A percentile compares a stretch with the other conserved stretches of the same genome.
These are phyloP conservation scores for Acipenser ruthenus DNA, from an alignment of 2,797 vertebrate species.

Conservation along the genomic window DNA sequence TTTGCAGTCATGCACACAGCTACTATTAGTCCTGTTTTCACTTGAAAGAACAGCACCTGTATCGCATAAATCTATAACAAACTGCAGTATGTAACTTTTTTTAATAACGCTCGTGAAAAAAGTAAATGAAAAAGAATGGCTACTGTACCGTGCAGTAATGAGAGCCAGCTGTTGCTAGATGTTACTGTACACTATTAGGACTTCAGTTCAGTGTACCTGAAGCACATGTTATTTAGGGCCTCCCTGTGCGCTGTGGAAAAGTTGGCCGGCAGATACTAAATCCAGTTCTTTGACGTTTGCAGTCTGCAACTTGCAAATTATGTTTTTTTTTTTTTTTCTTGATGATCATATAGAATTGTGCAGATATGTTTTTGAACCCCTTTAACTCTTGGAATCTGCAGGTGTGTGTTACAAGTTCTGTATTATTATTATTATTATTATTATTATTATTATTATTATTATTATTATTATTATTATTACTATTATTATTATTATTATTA, in stretches of 20 bases:
- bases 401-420: too few species aligned
- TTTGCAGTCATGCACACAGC: too few species aligned
- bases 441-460: too few species aligned
- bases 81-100: conserved; percentile 80
- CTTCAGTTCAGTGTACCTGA: conserved; percentile 18
- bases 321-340: conserved; percentile 24
- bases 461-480: too few species aligned
- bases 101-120: conserved; percentile 80
- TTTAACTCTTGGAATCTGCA: too few species aligned
- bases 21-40: conserved; percentile 32
- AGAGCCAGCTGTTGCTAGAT: conserved; percentile 83
- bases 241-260: conserved; percentile 42
- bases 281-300: conserved; percentile 42
- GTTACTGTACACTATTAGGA: conserved; percentile 24
- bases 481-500: too few species aligned
- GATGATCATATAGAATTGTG: too few species aligned
- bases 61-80: conserved; percentile 79
- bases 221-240: conserved; percentile 43
- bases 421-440: too few species aligned
- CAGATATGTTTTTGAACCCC: too few species aligned
- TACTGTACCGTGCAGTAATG: conserved; percentile 78
- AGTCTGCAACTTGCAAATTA: conserved; percentile 40
- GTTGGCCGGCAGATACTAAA: conserved; percentile 54
- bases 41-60: conserved; percentile 65
- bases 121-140: conserved; percentile 87